These are phyloP conservation scores for Dendrolimus houi DNA, from an alignment of 2,888 invertebrate genomes.

Conservation along the genomic window DNA sequence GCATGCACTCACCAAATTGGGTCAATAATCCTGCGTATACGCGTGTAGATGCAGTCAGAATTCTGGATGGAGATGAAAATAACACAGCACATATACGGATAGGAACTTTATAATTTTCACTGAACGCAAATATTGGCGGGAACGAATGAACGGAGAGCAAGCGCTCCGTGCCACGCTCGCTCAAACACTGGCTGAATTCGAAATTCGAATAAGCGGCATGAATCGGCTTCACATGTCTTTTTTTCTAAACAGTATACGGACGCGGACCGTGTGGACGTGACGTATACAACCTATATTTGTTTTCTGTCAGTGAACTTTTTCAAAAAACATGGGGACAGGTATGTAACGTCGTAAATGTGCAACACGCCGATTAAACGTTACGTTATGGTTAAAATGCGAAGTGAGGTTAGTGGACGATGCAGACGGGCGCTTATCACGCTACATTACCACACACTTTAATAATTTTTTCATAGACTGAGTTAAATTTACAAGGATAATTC, in stretches of 20 bases:
- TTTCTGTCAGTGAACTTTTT: not conserved
- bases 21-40: slow-evolving; percentile 24
- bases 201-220: not conserved
- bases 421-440: not conserved
- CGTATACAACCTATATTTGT: not conserved
- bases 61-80: slow-evolving; percentile 16
- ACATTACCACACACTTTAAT: too few species aligned
- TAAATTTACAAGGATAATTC: too few species aligned
- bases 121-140: not conserved
- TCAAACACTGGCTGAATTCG: not conserved
- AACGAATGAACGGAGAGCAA: not conserved
- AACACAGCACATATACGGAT: slow-evolving; percentile 29
- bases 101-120: slow-evolving; percentile 9
- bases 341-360: not conserved
- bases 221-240: not conserved
- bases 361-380: not conserved
- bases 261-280: not conserved
- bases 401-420: not conserved
- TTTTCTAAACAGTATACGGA: not conserved
- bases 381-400: not conserved
- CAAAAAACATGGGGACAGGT: not conserved
- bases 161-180: not conserved
- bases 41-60: slow-evolving; percentile 11
- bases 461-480: too few species aligned
- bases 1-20: slow-evolving; percentile 20